Conservation (phyloP, 2,888 invertebrate species). For the Blastobasis adustella region DNA sequence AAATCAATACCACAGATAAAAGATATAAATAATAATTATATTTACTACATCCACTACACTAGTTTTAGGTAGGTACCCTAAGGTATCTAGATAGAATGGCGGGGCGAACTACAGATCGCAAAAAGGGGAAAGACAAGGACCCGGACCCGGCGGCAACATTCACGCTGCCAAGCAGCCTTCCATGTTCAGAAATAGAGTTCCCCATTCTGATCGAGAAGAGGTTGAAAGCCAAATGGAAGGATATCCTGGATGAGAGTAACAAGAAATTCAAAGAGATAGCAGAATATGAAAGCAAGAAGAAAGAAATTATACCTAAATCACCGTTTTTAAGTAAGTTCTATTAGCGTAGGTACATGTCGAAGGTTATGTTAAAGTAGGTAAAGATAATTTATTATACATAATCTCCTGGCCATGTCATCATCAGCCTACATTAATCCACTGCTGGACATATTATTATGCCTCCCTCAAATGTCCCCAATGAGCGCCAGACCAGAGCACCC, state of each 20-base stretch:
- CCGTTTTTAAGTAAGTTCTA: constrained; percentile 46
- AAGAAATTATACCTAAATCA: constrained; percentile 27
- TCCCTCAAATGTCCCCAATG: too few species aligned
- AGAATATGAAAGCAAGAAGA: constrained; percentile 35
- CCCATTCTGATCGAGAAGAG: constrained; percentile 36
- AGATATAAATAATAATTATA: too few species aligned
- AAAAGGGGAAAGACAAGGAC: constrained; percentile 36
- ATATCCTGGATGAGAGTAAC: constrained; percentile 45
- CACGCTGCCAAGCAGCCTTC: constrained; percentile 50
- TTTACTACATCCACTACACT: too few species aligned
- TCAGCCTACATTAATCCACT: too few species aligned
- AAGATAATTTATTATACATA: too few species aligned
- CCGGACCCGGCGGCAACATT: constrained; percentile 39
- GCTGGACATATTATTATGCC: too few species aligned
- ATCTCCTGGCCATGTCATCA: too few species aligned
- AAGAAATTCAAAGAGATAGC: constrained; percentile 34
- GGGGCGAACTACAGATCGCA: constrained; percentile 44
- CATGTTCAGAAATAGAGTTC: constrained; percentile 57
- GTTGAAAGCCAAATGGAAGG: constrained; percentile 42
- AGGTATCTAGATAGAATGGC: constrained; percentile 30
- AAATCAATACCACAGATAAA: too few species aligned
- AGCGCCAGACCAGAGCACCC: too few species aligned
- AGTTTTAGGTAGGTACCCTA: too few species aligned
- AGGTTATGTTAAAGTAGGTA: too few species aligned
- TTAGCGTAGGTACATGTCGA: too few species aligned